Conservation (phyloP, 2,888 invertebrate species). For the Seira musarum region DNA sequence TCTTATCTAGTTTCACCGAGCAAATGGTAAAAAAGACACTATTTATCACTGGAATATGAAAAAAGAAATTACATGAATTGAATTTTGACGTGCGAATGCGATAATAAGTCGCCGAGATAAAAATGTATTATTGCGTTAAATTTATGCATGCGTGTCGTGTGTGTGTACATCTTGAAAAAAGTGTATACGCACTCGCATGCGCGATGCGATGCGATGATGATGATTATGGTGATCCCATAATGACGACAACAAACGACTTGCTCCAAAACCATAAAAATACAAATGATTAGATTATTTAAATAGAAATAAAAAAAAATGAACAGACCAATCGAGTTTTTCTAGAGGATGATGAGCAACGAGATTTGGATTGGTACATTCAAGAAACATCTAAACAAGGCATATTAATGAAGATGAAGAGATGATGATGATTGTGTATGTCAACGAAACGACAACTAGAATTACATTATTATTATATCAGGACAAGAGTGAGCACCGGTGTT, state of each 20-base stretch:
- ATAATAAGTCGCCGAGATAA: neutral
- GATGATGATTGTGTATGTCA: slow-evolving; percentile 22
- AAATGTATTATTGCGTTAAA: neutral
- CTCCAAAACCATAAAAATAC: slow-evolving; percentile 42
- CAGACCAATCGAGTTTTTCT: slow-evolving; percentile 14
- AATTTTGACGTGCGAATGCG: neutral
- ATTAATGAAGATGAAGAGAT: slow-evolving; percentile 2
- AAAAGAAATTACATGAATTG: slow-evolving; percentile 1
- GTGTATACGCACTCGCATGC: neutral
- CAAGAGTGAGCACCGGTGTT: neutral
- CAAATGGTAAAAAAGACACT: neutral
- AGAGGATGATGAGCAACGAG: slow-evolving; percentile 1
- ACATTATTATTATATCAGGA: slow-evolving; percentile 11
- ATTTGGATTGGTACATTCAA: neutral
- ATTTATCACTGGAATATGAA: slow-evolving; percentile 7
- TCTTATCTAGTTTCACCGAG: neutral
- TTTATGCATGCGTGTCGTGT: neutral
- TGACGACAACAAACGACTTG: slow-evolving; percentile 27
- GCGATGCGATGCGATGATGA: neutral
- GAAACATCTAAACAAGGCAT: slow-evolving; percentile 7
- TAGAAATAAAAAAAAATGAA: slow-evolving; percentile 31
- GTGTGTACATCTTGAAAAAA: neutral
- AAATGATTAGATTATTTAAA: slow-evolving; percentile 39
- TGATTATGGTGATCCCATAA: neutral
- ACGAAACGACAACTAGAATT: slow-evolving; percentile 1